Conservation (phyloP, 2,113 vertebrate genomes). For the Nothocercus nigrocapillus region DNA sequence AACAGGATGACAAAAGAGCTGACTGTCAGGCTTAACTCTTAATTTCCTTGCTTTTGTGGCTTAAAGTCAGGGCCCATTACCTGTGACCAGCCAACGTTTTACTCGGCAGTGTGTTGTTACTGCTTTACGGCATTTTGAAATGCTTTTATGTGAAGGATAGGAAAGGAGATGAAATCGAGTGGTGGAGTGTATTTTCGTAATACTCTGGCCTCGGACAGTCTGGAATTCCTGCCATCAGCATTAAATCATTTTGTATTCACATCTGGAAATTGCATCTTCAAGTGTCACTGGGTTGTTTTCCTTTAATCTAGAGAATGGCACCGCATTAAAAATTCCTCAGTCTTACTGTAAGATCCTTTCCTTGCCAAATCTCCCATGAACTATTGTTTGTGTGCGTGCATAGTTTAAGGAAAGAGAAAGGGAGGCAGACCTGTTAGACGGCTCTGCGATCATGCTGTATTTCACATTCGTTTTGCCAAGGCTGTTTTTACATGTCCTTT, state of each 20-base stretch:
- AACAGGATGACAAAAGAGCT: constrained; percentile 50
- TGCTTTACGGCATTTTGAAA: constrained; percentile 35
- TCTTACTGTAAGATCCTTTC: constrained; percentile 55
- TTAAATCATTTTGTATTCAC: constrained; percentile 60
- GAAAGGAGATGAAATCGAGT: constrained; percentile 33
- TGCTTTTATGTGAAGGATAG: constrained; percentile 35
- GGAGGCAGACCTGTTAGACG: not conserved
- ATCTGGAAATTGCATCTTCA: constrained; percentile 67
- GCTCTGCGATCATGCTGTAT: not conserved
- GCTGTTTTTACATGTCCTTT: not conserved
- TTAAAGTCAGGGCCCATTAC: constrained; percentile 45
- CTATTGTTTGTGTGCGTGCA: constrained; percentile 59
- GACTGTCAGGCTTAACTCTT: constrained; percentile 52
- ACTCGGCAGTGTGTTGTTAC: not conserved
- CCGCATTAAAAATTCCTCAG: constrained; percentile 69
- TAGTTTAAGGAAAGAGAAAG: not conserved
- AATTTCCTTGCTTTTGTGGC: constrained; percentile 51
- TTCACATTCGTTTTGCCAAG: not conserved
- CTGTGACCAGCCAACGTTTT: constrained; percentile 13
- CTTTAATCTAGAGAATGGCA: constrained; percentile 67
- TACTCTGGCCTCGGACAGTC: constrained; percentile 27
- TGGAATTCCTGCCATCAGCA: constrained; percentile 48
- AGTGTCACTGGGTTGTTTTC: constrained; percentile 62
- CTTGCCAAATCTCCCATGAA: constrained; percentile 65
- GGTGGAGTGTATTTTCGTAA: constrained; percentile 32